phyloP scores from a whole-genome alignment of 2,797 vertebrate genomes.

The Microhierax caerulescens region DNA sequence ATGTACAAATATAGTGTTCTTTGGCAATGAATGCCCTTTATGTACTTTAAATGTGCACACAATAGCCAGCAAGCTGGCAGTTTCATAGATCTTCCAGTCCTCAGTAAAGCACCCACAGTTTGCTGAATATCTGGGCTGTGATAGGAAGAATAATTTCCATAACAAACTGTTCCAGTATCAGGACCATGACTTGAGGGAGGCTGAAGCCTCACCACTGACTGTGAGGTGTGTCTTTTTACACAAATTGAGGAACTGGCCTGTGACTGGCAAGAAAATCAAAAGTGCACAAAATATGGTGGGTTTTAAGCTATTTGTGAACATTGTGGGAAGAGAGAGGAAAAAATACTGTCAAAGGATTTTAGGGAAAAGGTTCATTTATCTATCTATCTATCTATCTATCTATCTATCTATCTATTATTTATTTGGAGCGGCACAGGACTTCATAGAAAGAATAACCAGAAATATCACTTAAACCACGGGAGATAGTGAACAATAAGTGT shows the following conservation, averaged over 20 bases:
- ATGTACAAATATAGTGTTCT: not conserved
- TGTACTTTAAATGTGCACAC: not conserved
- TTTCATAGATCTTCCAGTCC: not conserved
- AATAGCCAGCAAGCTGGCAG: not conserved
- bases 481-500: not conserved
- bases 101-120: not conserved
- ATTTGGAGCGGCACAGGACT: not conserved
- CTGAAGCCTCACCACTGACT: not conserved
- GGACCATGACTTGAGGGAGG: not conserved
- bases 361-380: not conserved
- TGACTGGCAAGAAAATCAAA: not conserved
- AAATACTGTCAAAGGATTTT: not conserved
- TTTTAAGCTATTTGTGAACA: not conserved
- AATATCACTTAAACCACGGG: not conserved
- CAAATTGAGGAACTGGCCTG: not conserved
- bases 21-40: not conserved
- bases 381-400: too few relatives aligned
- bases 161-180: not conserved
- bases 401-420: too few relatives aligned
- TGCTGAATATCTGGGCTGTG: not conserved
- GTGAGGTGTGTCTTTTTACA: not conserved
- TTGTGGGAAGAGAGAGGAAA: not conserved
- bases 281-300: not conserved
- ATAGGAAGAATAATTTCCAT: conserved; percentile 4
- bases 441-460: not conserved